Evolutionary conservation across 2,888 invertebrate species (phyloP), one percentile per base, ranked within the genome.

Genomic region (Thecocarcelia acutangulata): DNA sequence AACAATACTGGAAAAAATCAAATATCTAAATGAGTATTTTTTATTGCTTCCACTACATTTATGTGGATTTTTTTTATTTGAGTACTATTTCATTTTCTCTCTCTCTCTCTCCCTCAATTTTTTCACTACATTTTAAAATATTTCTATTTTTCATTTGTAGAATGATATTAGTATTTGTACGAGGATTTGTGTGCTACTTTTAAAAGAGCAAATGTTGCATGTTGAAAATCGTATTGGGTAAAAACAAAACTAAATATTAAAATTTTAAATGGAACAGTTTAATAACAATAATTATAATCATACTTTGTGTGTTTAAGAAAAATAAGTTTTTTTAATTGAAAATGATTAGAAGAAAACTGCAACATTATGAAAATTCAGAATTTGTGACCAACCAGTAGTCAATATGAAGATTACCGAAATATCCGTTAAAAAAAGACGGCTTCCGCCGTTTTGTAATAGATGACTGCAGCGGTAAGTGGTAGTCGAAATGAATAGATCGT

Each of bases 191-290:
- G 15, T 13, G 6, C 8, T 6, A 37, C n/a, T 48, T 40, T 15
- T 6, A 33, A 21, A 50, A 54, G 15, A 64, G 63, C 54, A 74
- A 74, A 63, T 74, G 63, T 74, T 74, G 63, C 73, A 74, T 64
- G 73, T 64, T 64, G 24, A 64, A 56, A 37, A 46, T 37, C 19
- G 56, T 59, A 48, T 70, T 70, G 59, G 24, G 40, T 50, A 40
- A 8, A 59, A 59, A 50, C 37, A 48, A 24, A 40, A 21, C 8
- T 1, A 13, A 58, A 13, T 50, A 19, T 28, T 50, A 17, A 54
- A n/a, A n/a, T 52, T 59, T 70, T 46, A 70, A 59, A 17, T 59
- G 48, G 46, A 37, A 70, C 58, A 70, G 46, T 70, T 58, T 58
- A 19, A 58, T 58, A 11, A 37, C 48, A 58, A 52, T 58, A 58